Conservation (phyloP, 2,888 invertebrate genomes). For the Scaptomyza polygonia region DNA sequence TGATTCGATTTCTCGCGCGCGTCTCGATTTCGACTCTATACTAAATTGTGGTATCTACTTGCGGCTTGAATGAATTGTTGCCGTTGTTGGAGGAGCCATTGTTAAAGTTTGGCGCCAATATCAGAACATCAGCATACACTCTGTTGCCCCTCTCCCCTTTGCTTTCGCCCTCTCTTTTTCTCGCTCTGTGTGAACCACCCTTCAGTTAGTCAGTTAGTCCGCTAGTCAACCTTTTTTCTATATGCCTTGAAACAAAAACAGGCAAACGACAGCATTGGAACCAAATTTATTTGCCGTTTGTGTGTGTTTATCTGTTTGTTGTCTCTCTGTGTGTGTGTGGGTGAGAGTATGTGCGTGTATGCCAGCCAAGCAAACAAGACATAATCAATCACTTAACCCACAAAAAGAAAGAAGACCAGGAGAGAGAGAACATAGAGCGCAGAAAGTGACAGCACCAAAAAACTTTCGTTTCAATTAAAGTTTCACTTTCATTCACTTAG, state of each 20-base stretch:
- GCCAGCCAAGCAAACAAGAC: conserved; percentile 61
- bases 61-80: conserved; percentile 55
- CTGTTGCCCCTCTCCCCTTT: neutral
- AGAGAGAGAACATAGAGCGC: neutral
- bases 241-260: conserved; percentile 40
- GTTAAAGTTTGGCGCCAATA: conserved; percentile 57
- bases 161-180: neutral
- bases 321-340: conserved; percentile 1
- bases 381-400: conserved; percentile 76
- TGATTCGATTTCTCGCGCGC: conserved; percentile 72
- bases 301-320: conserved; percentile 17
- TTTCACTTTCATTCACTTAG: conserved; percentile 71
- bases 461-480: conserved; percentile 73
- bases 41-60: conserved; percentile 66
- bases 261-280: conserved; percentile 22
- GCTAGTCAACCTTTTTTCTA: conserved; percentile 53
- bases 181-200: conserved; percentile 3
- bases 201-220: conserved; percentile 36
- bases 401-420: conserved; percentile 36
- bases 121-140: neutral
- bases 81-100: conserved; percentile 29
- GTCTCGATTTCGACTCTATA: conserved; percentile 55
- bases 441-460: conserved; percentile 42
- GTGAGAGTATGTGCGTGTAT: conserved; percentile 13
- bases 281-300: conserved; percentile 46